A percentile compares a stretch with the other conserved stretches of the same genome.
phyloP scores from a whole-genome alignment of 2,113 vertebrate genomes.

The Oreocharis arfaki region DNA sequence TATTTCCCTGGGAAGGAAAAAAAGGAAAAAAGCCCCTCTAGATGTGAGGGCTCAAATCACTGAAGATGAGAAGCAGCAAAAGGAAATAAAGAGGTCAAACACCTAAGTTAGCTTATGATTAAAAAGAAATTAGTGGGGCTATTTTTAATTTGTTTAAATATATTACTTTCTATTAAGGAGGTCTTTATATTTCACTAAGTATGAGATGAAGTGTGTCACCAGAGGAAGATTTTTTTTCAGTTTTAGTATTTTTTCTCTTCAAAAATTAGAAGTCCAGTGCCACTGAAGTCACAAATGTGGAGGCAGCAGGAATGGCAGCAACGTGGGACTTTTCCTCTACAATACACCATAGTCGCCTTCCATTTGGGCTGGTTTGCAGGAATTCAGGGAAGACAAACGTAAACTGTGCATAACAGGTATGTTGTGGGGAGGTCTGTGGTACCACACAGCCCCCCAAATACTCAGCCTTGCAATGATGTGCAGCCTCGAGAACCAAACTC shows the following conservation, averaged over 20 bases:
- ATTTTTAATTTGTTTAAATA: constrained; percentile 64
- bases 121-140: constrained; percentile 62
- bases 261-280: background rate
- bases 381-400: rapidly evolving
- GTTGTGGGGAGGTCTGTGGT: background rate
- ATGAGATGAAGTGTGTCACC: constrained; percentile 51
- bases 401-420: background rate
- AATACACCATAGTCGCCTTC: rapidly evolving
- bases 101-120: constrained; percentile 58
- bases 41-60: background rate
- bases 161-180: constrained; percentile 57
- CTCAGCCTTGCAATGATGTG: background rate
- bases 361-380: background rate
- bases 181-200: constrained; percentile 36
- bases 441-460: too few species aligned
- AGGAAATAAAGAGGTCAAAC: constrained; percentile 57
- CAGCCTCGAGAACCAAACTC: background rate
- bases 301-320: background rate
- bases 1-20: constrained; percentile 12
- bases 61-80: constrained; percentile 29
- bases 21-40: background rate
- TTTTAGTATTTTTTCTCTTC: background rate
- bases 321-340: background rate
- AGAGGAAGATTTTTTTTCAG: constrained; percentile 36
- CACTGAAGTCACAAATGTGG: background rate